Evolutionary conservation across 2,113 vertebrate species (phyloP), one percentile per base, ranked within the genome.

Genomic region (Pygoscelis antarcticus): DNA sequence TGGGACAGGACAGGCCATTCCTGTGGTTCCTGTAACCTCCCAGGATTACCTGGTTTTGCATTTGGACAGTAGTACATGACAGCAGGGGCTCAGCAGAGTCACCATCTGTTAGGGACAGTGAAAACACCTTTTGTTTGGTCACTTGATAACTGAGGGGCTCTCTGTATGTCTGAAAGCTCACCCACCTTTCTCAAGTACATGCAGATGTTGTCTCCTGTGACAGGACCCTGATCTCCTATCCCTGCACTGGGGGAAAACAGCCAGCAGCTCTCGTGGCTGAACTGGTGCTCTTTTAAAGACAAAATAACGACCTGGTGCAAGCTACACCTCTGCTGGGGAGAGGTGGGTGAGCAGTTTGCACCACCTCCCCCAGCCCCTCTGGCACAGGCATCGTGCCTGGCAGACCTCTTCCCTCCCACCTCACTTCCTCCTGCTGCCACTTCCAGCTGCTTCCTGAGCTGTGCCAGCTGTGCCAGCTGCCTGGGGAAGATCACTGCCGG

Each of bases 371-470:
- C 3, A 27, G n/a, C 5, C 21, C 36, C n/a, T 16, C n/a, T 10
- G 44, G 16, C 2, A 1, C 29, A 16, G 58, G 15, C 6, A 1
- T 1, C 1, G 0, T 17, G 25, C 12, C 1, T 7, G 38, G 27
- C 30, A 65, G 17, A 25, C 5, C 9, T 6, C 20, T 47, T 16
- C 7, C 40, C 23, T 23, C 34, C n/a, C 4, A 1, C 30, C 6
- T 11, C 0, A 3, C 12, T 60, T 47, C 34, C 17, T 57, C 18
- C n/a, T 52, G 34, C 20, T 19, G 52, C 58, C 2, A 1, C 44
- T 83, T 46, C n/a, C 25, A 36, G 55, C 16, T 1, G 3, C 9
- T 11, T 15, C 13, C 40, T 19, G 13, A 49, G 23, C 60, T 9
- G 13, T 16, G 26, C 34, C 34, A 49, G 23, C 60, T 9, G 13